Evolutionary conservation across 2,888 invertebrate species (phyloP).

Genomic region (Xylocampa areola): DNA sequence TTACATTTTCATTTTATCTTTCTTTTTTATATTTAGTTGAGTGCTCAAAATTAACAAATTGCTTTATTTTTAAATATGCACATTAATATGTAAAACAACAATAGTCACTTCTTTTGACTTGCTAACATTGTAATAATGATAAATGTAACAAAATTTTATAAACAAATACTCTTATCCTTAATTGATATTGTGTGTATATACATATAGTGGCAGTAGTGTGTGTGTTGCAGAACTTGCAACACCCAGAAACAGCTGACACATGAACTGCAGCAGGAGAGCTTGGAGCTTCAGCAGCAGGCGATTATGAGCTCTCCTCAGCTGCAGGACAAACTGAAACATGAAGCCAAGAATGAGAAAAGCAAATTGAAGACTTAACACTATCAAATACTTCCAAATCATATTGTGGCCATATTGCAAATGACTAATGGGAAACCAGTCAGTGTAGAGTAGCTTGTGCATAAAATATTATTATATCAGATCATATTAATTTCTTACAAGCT

Average conservation of each 20-base stretch:
- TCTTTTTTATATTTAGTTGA: conserved; percentile 34
- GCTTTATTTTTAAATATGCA: conserved; percentile 55
- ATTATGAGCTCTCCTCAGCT: conserved; percentile 80
- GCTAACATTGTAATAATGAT: conserved; percentile 77
- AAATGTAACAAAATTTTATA: conserved; percentile 68
- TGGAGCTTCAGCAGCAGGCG: conserved; percentile 84
- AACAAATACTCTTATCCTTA: conserved; percentile 65
- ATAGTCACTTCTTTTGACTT: conserved; percentile 75
- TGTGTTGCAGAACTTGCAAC: conserved; percentile 77
- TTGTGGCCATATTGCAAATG: background rate
- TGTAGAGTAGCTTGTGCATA: conserved; percentile 5
- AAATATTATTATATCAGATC: background rate
- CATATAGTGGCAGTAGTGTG: conserved; percentile 57
- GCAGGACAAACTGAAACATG: conserved; percentile 77
- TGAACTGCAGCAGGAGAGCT: conserved; percentile 83
- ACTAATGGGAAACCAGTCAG: background rate
- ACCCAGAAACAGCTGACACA: conserved; percentile 82
- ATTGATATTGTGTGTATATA: conserved; percentile 60
- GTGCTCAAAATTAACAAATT: conserved; percentile 64
- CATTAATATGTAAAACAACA: conserved; percentile 70
- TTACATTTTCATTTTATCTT: conserved; percentile 54
- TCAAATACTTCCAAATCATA: background rate
- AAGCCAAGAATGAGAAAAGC: conserved; percentile 53
- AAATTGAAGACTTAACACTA: conserved; percentile 28
- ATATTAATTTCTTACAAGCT: background rate